A percentile compares a stretch with the other conserved stretches of the same genome.
Conservation (phyloP, 1,140 invertebrate species). For the Tetramorium parvispinum region DNA sequence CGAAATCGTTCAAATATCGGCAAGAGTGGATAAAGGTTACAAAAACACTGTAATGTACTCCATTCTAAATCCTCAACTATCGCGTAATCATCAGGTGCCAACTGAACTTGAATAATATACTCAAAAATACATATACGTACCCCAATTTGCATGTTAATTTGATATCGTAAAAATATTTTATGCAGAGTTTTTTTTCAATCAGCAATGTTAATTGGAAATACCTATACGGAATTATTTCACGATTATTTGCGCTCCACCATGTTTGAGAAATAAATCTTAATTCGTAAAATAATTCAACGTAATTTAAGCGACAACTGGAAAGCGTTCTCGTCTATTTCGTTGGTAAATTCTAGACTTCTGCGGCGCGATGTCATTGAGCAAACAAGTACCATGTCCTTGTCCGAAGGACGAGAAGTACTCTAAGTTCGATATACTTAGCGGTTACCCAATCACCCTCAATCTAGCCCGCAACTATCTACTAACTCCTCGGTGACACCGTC, state of each 20-base stretch:
- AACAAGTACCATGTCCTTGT: constrained; percentile 71
- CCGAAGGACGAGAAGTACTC: constrained; percentile 69
- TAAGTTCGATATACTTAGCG: constrained; percentile 76
- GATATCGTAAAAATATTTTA: not conserved
- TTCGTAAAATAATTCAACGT: constrained; percentile 14
- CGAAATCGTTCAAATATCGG: constrained; percentile 24
- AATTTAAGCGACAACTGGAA: constrained; percentile 5
- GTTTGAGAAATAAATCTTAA: not conserved
- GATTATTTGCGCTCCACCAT: not conserved
- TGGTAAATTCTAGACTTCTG: constrained; percentile 49
- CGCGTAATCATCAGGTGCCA: not conserved
- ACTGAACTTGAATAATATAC: not conserved
- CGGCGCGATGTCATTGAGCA: constrained; percentile 67
- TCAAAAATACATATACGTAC: not conserved
- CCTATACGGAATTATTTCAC: not conserved
- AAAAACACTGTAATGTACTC: constrained; percentile 30
- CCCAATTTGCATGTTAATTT: not conserved
- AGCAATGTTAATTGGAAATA: not conserved
- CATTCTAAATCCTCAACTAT: not conserved
- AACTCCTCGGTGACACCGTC: constrained; percentile 70
- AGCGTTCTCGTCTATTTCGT: constrained; percentile 22
- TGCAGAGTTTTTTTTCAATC: not conserved
- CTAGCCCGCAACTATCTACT: constrained; percentile 71
- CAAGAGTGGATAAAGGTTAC: constrained; percentile 37
- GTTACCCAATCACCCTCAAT: constrained; percentile 75